Base-by-base conservation (phyloP, 1,140 invertebrate species). In the Sycobia sp. region DNA sequence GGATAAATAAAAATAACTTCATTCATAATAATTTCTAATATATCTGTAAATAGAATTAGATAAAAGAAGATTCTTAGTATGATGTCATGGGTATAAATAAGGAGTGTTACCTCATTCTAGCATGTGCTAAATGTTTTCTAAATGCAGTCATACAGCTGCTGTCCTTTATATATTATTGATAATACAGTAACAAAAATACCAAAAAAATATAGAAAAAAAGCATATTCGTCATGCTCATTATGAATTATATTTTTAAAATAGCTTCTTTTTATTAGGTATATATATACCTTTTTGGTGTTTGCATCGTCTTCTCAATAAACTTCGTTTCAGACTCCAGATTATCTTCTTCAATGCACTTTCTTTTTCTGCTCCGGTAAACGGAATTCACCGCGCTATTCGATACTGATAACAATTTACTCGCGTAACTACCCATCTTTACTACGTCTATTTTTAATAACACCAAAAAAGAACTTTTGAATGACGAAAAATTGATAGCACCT, bases 381-480 rank as follows among this genome's bases (percentile, higher is more conserved):
- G 75, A 73, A 54, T 78, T 78, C 20, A 81, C 75, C 11, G 79
- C 77, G 23, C 70, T 73, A 38, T 80, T 76, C 56, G 80, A 80
- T 64, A 74, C 72, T n/a, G 73, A 77, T 11, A 75, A 71, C 34
- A 82, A 71, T 67, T 67, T 78, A 60, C 78, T 82, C 41, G 64
- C 66, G 58, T 79, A 80, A 68, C 57, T 73, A 53, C 80, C 80
- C 80, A 82, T 82, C n/a, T n/a, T n/a, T n/a, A n/a, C n/a, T n/a
- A n/a, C n/a, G n/a, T n/a, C n/a, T n/a, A n/a, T n/a, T n/a, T n/a
- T n/a, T n/a, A n/a, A n/a, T n/a, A n/a, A n/a, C n/a, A n/a, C n/a
- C n/a, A n/a, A n/a, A n/a, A n/a, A n/a, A n/a, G n/a, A n/a, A n/a
- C n/a, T n/a, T n/a, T n/a, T n/a, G n/a, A n/a, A n/a, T n/a, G n/a